Conservation (phyloP, 2,797 vertebrate genomes). For the Hyperoplus immaculatus region DNA sequence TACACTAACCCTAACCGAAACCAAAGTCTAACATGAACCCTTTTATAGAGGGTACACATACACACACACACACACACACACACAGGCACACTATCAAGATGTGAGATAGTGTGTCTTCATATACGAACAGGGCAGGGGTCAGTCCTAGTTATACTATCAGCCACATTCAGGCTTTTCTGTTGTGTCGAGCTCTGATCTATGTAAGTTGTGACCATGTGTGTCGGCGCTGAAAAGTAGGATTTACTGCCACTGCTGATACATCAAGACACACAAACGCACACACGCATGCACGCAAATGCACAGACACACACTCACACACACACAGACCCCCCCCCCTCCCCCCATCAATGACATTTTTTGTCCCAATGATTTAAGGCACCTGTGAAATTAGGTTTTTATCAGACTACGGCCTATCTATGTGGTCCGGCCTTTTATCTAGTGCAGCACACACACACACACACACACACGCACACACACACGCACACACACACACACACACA, state of each 20-base stretch:
- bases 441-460: slow-evolving; percentile 3
- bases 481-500: too few relatives aligned
- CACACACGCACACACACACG: too few relatives aligned
- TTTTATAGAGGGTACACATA: too few relatives aligned
- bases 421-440: slow-evolving; percentile 51
- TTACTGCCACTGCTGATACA: slow-evolving; percentile 53
- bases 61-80: too few relatives aligned
- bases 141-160: slow-evolving; percentile 41
- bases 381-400: slow-evolving; percentile 69
- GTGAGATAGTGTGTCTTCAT: slow-evolving; percentile 14
- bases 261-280: background rate
- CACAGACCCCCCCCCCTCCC: slow-evolving; percentile 42
- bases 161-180: slow-evolving; percentile 62
- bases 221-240: slow-evolving; percentile 59
- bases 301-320: too few relatives aligned
- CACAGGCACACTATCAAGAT: background rate
- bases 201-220: slow-evolving; percentile 50
- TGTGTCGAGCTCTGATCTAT: slow-evolving; percentile 54
- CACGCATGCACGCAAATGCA: background rate
- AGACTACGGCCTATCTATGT: slow-evolving; percentile 43
- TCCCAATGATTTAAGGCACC: slow-evolving; percentile 62
- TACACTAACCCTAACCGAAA: too few relatives aligned
- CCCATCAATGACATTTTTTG: slow-evolving; percentile 63
- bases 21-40: too few relatives aligned
- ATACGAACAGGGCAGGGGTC: slow-evolving; percentile 8